A percentile compares a stretch with the other conserved stretches of the same genome.
Conservation (phyloP, 2,888 invertebrate genomes). For the Drosophila mimetica region DNA sequence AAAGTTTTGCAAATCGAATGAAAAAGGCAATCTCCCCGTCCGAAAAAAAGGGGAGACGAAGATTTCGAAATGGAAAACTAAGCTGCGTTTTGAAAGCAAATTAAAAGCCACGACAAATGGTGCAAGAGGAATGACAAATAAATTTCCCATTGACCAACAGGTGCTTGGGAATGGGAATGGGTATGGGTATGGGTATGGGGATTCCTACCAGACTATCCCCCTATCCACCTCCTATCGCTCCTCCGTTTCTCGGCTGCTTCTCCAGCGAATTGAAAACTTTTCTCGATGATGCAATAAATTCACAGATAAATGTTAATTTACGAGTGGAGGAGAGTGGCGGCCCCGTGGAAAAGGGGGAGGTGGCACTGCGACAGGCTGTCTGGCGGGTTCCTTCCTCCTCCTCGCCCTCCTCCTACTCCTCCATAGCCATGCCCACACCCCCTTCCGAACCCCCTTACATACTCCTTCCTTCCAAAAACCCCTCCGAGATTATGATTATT, state of each 20-base stretch:
- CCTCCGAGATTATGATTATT: slow-evolving; percentile 42
- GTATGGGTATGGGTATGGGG: slow-evolving; percentile 1
- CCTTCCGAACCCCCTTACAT: background rate
- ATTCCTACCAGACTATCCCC: background rate
- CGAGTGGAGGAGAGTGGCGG: slow-evolving; percentile 45
- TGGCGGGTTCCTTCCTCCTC: slow-evolving; percentile 26
- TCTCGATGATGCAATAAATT: slow-evolving; percentile 80
- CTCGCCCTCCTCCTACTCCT: too few species aligned
- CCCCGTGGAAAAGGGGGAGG: background rate
- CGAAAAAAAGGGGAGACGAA: slow-evolving; percentile 1
- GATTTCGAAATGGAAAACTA: slow-evolving; percentile 56
- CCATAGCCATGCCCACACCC: background rate
- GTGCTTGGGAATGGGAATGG: slow-evolving; percentile 39
- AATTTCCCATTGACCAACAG: slow-evolving; percentile 63
- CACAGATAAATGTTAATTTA: slow-evolving; percentile 81
- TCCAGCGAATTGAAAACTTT: slow-evolving; percentile 71
- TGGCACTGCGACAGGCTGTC: slow-evolving; percentile 60
- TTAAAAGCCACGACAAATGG: slow-evolving; percentile 76
- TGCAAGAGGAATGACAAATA: slow-evolving; percentile 65
- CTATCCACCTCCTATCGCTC: background rate
- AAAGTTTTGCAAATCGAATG: too few species aligned
- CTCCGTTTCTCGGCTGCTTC: slow-evolving; percentile 1
- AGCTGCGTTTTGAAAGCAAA: slow-evolving; percentile 71
- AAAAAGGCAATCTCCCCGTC: background rate
- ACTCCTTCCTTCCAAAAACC: background rate